Percentiles rank a stretch among this genome's conserved stretches.
Evolutionary conservation across 2,797 vertebrate species (phyloP).

Genomic region (Gymnodraco acuticeps): DNA sequence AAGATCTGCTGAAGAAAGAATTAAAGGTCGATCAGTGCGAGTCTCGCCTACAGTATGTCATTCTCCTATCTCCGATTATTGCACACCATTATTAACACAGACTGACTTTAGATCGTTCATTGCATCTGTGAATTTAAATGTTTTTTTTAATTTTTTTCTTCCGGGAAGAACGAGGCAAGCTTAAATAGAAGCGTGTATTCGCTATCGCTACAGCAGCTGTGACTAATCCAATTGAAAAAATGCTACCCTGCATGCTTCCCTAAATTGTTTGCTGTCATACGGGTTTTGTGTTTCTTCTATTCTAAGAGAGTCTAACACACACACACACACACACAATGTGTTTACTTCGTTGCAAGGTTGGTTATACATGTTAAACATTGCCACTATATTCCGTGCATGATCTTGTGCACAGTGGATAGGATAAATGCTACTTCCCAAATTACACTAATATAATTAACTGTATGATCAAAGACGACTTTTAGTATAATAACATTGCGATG

Average conservation of each 20-base stretch:
- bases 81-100: neutral
- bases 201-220: conserved; percentile 76
- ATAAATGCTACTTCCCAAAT: conserved; percentile 36
- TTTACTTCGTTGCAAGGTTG: conserved; percentile 51
- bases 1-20: conserved; percentile 23
- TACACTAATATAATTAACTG: neutral
- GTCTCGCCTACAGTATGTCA: conserved; percentile 46
- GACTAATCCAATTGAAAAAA: conserved; percentile 74
- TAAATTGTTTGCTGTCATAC: conserved; percentile 41
- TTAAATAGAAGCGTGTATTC: conserved; percentile 47
- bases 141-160: conserved; percentile 32
- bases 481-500: neutral
- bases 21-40: conserved; percentile 64
- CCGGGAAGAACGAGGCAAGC: conserved; percentile 39
- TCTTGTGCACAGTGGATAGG: conserved; percentile 15
- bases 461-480: neutral
- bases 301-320: conserved; percentile 8
- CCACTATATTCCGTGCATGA: conserved; percentile 36
- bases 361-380: conserved; percentile 44
- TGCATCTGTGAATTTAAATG: neutral
- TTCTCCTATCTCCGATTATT: conserved; percentile 7
- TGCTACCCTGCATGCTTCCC: conserved; percentile 49
- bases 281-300: conserved; percentile 5
- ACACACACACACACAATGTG: conserved; percentile 18
- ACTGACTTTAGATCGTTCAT: conserved; percentile 18